Conservation (phyloP, 2,888 invertebrate genomes). For the Epinotia ramella region DNA sequence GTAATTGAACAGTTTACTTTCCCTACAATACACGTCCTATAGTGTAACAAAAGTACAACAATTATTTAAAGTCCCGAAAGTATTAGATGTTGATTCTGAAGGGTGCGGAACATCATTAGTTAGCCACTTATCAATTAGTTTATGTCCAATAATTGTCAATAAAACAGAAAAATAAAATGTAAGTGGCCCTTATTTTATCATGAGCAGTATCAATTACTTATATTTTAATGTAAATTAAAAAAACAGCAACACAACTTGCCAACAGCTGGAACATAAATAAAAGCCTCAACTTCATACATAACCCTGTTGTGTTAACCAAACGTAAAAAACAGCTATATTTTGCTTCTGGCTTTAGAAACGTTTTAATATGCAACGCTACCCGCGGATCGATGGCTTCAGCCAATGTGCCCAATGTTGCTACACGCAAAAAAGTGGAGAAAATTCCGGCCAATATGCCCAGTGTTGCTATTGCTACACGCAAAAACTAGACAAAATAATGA, state of each 20-base stretch:
- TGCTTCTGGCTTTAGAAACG: constrained; percentile 20
- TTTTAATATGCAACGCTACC: constrained; percentile 70
- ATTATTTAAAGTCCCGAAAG: too few relatives aligned
- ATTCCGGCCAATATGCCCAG: constrained; percentile 40
- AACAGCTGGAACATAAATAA: not conserved
- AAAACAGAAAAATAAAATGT: too few relatives aligned
- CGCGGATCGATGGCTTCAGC: constrained; percentile 63
- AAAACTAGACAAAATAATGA: constrained; percentile 57
- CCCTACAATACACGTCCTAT: too few relatives aligned
- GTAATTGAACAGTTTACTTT: not conserved
- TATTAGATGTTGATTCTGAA: too few relatives aligned
- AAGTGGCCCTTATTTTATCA: too few relatives aligned
- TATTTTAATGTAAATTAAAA: not conserved
- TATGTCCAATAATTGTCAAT: too few relatives aligned
- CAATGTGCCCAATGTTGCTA: constrained; percentile 52
- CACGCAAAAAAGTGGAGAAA: constrained; percentile 44
- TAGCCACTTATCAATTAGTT: too few relatives aligned
- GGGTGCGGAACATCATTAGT: too few relatives aligned
- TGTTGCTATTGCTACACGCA: constrained; percentile 40
- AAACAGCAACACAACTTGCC: not conserved
- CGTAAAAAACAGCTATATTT: constrained; percentile 10
- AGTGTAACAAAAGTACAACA: too few relatives aligned
- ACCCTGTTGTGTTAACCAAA: not conserved
- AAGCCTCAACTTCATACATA: not conserved
- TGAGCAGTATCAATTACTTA: not conserved